Percentiles rank a stretch among this genome's conserved stretches.
Evolutionary conservation across 2,113 vertebrate genomes (phyloP).

Genomic region (Python bivittatus): DNA sequence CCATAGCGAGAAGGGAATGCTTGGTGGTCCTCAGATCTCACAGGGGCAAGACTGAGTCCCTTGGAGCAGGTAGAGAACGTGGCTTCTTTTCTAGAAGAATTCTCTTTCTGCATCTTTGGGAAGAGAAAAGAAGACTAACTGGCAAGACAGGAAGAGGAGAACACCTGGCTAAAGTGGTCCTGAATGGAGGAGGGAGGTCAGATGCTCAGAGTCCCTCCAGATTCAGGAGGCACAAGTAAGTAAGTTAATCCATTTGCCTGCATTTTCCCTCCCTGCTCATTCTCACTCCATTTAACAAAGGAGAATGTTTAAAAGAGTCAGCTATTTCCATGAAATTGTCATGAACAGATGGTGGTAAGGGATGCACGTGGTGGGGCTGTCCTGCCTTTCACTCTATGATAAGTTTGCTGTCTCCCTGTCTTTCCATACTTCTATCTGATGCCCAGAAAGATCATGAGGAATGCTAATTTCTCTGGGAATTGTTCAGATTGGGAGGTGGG

Average conservation of each 20-base stretch:
- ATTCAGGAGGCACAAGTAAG: not conserved
- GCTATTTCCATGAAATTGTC: not conserved
- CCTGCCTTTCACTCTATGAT: not conserved
- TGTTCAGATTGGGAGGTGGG: not conserved
- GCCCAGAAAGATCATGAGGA: not conserved
- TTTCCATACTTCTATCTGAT: not conserved
- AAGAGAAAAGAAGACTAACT: not conserved
- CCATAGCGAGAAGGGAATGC: not conserved
- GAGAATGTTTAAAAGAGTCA: not conserved
- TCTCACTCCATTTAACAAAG: not conserved
- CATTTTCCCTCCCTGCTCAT: not conserved
- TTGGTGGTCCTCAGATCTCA: rapidly evolving
- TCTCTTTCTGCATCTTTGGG: not conserved
- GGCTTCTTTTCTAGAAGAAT: not conserved
- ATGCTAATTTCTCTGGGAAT: not conserved
- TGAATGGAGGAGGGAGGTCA: not conserved
- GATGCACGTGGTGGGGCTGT: too few relatives aligned
- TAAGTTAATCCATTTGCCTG: not conserved
- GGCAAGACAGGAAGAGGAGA: not conserved
- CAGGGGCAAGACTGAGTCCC: not conserved
- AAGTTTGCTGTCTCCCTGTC: not conserved
- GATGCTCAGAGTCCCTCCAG: not conserved
- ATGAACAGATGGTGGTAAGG: not conserved
- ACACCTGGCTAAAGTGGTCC: too few relatives aligned
- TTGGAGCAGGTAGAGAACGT: too few relatives aligned